Evolutionary conservation across 2,113 vertebrate species (phyloP).

Genomic region (Microtus montanus): DNA sequence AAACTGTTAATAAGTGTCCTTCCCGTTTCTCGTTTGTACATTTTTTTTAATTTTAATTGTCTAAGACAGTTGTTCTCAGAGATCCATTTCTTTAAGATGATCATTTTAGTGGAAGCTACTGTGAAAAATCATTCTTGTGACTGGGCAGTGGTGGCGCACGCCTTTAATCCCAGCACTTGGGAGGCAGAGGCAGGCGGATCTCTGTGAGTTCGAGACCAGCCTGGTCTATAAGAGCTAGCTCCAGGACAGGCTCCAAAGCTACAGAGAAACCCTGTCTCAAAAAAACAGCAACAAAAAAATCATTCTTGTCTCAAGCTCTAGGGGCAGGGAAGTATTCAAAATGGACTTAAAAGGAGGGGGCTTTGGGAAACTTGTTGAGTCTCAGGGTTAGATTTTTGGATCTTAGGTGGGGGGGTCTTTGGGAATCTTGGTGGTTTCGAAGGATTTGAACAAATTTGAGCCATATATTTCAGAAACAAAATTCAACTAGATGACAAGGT

Average conservation of each 20-base stretch:
- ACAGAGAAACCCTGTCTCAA: too few species aligned
- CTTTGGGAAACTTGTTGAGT: conserved; percentile 12
- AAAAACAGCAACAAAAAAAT: too few species aligned
- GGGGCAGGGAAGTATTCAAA: not conserved
- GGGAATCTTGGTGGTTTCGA: not conserved
- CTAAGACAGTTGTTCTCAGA: not conserved
- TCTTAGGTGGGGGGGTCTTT: not conserved
- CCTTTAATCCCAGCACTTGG: too few species aligned
- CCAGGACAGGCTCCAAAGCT: too few species aligned
- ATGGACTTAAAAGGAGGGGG: not conserved
- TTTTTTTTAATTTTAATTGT: not conserved
- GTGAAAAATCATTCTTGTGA: not conserved
- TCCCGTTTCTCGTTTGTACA: not conserved
- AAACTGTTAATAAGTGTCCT: not conserved
- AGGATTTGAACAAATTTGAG: not conserved
- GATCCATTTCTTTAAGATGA: not conserved
- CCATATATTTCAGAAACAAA: not conserved
- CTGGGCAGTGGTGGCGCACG: too few species aligned
- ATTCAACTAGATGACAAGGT: not conserved
- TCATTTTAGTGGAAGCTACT: conserved; percentile 11
- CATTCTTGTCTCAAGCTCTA: not conserved
- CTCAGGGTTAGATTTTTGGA: not conserved
- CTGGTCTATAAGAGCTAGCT: too few species aligned
- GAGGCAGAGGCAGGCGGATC: too few species aligned
- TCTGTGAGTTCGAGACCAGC: too few species aligned